phyloP scores from a whole-genome alignment of 2,888 invertebrate species.

The Stenotaenia linearis region DNA sequence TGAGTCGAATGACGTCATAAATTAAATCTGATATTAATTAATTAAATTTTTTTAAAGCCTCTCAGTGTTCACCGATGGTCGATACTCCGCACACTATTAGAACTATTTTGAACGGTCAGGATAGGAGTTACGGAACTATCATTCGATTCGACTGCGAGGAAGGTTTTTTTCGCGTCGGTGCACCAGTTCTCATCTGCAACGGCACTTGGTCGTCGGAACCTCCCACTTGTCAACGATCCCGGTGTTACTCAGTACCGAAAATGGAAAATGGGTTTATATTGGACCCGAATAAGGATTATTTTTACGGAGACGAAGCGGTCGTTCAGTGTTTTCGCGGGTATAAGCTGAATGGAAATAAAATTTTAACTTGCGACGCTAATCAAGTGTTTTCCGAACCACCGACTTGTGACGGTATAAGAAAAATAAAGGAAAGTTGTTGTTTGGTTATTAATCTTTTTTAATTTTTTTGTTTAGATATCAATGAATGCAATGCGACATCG shows the following conservation, averaged over 20 bases:
- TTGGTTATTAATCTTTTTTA: background rate
- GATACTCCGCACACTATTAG: slow-evolving; percentile 84
- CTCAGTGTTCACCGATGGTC: slow-evolving; percentile 78
- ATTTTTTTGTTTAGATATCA: slow-evolving; percentile 59
- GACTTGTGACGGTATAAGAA: slow-evolving; percentile 63
- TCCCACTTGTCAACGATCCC: slow-evolving; percentile 68
- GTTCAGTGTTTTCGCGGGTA: slow-evolving; percentile 88
- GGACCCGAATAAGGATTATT: slow-evolving; percentile 68
- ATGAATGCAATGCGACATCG: slow-evolving; percentile 81
- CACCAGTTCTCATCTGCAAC: slow-evolving; percentile 84
- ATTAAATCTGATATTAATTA: background rate
- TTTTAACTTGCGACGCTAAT: slow-evolving; percentile 77
- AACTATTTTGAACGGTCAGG: slow-evolving; percentile 79
- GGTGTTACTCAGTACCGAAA: slow-evolving; percentile 44
- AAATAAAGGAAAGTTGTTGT: background rate
- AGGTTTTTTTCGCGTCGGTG: slow-evolving; percentile 79
- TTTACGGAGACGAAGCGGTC: slow-evolving; percentile 81
- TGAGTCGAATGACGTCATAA: too few species aligned
- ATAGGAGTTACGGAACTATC: slow-evolving; percentile 87
- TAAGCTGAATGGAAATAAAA: slow-evolving; percentile 70
- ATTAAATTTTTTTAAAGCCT: slow-evolving; percentile 55
- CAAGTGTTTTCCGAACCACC: slow-evolving; percentile 78
- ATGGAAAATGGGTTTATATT: slow-evolving; percentile 83
- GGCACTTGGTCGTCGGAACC: slow-evolving; percentile 92
- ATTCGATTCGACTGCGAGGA: slow-evolving; percentile 87